phyloP scores from a whole-genome alignment of 2,888 invertebrate species.

The Phymatocera aterrima region DNA sequence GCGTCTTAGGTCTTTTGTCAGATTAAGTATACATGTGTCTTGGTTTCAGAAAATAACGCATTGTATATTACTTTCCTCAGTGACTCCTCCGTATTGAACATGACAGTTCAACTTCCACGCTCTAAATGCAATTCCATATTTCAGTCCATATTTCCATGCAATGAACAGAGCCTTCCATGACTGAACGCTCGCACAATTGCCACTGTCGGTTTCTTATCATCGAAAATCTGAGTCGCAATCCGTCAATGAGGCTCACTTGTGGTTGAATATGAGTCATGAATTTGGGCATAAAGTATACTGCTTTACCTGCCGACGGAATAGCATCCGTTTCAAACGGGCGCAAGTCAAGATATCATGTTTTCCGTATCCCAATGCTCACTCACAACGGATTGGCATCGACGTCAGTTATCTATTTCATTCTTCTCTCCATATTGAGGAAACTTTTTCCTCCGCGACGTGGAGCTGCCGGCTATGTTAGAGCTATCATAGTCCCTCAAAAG shows the following conservation, averaged over 20 bases:
- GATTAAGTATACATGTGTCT: no score
- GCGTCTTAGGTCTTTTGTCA: background rate
- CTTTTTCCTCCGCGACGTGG: background rate
- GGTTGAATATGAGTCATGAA: slow-evolving; percentile 11
- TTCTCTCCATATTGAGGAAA: background rate
- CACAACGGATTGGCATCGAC: background rate
- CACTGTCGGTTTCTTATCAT: background rate
- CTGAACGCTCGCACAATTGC: no score
- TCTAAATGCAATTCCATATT: no score
- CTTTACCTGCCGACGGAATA: background rate
- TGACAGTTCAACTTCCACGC: no score
- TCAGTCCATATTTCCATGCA: no score
- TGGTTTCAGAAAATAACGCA: no score
- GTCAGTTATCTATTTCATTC: background rate
- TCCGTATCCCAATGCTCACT: background rate
- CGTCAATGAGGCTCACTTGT: no score
- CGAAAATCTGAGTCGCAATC: background rate
- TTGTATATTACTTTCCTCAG: no score
- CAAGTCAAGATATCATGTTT: background rate
- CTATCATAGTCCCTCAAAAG: background rate
- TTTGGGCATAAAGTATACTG: background rate
- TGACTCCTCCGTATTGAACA: no score
- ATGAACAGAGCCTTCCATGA: no score
- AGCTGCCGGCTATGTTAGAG: background rate
- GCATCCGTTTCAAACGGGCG: background rate